phyloP scores from a whole-genome alignment of 2,113 vertebrate species.

The Dicaeum eximium region DNA sequence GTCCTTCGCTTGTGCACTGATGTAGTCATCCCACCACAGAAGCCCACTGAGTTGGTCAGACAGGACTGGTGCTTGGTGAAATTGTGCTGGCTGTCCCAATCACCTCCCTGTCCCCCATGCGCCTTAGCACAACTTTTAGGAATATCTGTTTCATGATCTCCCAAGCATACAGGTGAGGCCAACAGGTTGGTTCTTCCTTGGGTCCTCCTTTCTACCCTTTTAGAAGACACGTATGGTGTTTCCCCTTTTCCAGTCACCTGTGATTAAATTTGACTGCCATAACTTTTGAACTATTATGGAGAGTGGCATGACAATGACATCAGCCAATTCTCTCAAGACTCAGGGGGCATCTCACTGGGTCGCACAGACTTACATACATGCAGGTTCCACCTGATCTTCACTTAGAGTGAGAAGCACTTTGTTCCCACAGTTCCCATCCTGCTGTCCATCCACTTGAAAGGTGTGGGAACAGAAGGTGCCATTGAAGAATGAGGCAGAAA shows the following conservation, averaged over 20 bases:
- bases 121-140: neutral
- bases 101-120: neutral
- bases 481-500: neutral
- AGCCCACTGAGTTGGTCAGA: neutral
- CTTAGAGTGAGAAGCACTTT: neutral
- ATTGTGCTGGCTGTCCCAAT: neutral
- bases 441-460: neutral
- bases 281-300: neutral
- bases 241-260: neutral
- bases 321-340: neutral
- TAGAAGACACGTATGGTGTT: neutral
- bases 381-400: neutral
- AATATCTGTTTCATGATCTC: neutral
- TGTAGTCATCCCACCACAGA: neutral
- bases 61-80: neutral
- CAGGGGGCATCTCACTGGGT: neutral
- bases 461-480: neutral
- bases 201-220: neutral
- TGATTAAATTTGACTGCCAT: neutral
- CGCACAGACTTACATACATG: fast-evolving
- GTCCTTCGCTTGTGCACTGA: neutral
- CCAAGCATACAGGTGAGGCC: neutral
- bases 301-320: neutral
- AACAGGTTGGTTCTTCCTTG: neutral
- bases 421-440: neutral